Evolutionary conservation across 1,140 invertebrate genomes (phyloP).

Genomic region (Rhynchophorus ferrugineus): DNA sequence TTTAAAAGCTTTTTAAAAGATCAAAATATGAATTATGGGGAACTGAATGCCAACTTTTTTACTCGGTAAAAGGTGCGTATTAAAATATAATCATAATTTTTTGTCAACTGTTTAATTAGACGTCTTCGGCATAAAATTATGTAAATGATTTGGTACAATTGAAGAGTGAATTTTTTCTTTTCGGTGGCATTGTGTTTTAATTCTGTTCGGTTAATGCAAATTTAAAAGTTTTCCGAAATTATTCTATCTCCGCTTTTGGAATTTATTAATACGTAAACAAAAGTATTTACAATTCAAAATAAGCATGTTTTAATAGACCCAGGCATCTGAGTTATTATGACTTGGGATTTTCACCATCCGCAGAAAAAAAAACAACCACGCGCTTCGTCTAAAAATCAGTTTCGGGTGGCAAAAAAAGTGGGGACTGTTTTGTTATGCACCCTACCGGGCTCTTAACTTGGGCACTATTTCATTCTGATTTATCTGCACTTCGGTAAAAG

Average conservation of each 20-base stretch:
- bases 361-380: constrained; percentile 15
- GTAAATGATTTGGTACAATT: constrained; percentile 16
- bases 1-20: too few species aligned
- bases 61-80: constrained; percentile 8
- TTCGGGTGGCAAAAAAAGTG: constrained; percentile 31
- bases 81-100: constrained; percentile 3
- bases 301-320: constrained; percentile 33
- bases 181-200: constrained; percentile 23
- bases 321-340: constrained; percentile 18
- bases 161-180: constrained; percentile 15
- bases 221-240: constrained; percentile 27
- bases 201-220: constrained; percentile 25
- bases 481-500: constrained; percentile 41
- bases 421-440: constrained; percentile 41
- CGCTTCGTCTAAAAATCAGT: constrained; percentile 33
- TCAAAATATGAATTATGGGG: too few species aligned
- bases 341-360: constrained; percentile 11
- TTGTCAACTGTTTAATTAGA: constrained; percentile 2
- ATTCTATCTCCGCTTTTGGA: constrained; percentile 20
- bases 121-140: constrained; percentile 17
- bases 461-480: constrained; percentile 43
- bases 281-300: constrained; percentile 37
- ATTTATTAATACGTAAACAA: constrained; percentile 31
- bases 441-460: constrained; percentile 26
- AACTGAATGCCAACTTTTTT: too few species aligned